Base-by-base conservation (phyloP, 2,113 vertebrate genomes). In the Phocoena phocoena region DNA sequence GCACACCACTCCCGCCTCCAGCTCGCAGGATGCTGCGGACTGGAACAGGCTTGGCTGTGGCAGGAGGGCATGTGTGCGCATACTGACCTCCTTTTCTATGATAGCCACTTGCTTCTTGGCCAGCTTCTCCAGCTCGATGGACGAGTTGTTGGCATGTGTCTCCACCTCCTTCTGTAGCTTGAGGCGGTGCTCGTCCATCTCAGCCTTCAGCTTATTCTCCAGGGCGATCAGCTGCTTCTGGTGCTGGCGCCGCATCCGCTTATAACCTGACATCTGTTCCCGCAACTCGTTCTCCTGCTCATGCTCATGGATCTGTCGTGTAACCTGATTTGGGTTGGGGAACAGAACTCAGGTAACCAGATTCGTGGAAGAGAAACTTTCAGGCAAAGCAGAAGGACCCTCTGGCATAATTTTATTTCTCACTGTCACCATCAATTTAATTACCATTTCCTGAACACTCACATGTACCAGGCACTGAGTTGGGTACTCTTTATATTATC, bases 201-300 rank as follows among this genome's bases (percentile, higher is more conserved):
- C 99, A 92, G 99, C 99, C 99, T 99, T 99, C 98, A 99, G 99
- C 99, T 99, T 99, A 99, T 99, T 99, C 98, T 99, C 99, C 99
- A 99, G 99, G 98, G 99, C 99, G 98, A 99, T 99, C 99, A 99
- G 99, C 99, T 99, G 99, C 99, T 99, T 99, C 99, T 99, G 99
- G 99, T 99, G 99, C 99, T 99, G 99, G 99, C 99, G 99, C 98
- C 99, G 99, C 99, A 99, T 99, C 98, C 99, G 99, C 98, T 99
- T 99, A 99, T 99, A 99, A 98, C 99, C 99, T 97, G 99, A 99
- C 99, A 99, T 99, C 99, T 99, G 99, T 99, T 99, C 99, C 97
- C 99, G 99, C 98, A 99, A 99, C 99, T 99, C 99, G 98, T 99
- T 99, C 98, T 99, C 99, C 99, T 99, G 99, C 99, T 99, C 99